Base-by-base conservation (phyloP, 2,888 invertebrate species). In the Stramonita haemastoma region DNA sequence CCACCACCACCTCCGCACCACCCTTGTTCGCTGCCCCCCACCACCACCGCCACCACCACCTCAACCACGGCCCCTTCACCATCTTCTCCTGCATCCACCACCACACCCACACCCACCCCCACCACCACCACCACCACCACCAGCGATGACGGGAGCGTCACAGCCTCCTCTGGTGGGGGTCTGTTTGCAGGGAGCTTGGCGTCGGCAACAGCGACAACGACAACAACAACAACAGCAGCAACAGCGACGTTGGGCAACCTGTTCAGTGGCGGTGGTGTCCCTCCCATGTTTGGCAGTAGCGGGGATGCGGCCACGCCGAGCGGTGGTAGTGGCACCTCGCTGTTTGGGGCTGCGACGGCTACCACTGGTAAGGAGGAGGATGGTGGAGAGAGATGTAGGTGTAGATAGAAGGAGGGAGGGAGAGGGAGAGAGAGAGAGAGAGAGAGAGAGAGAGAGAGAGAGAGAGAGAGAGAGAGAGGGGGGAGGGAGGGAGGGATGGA, bases 281-380 rank as follows among this genome's bases (percentile, higher is more conserved):
- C 73, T n/a, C 73, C 73, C n/a, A 26, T 73, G 73, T 73, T 73
- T 73, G 73, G 73, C 8, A n/a, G 73, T n/a, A 73, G n/a, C n/a
- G 73, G n/a, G 1, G n/a, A 11, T n/a, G n/a, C n/a, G 8, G 26
- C 11, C n/a, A n/a, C 73, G 29, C 73, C 73, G 13, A 13, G 26
- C n/a, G 73, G 73, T 26, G 73, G 73, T 29, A n/a, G n/a, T n/a
- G n/a, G n/a, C n/a, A 73, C 36, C 0, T 79, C 56, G 8, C 22
- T 36, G 29, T 87, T 79, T 79, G 87, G 87, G 70, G 13, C 87
- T 73, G 26, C 87, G 13, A 17, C 70, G 70, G 70, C 70, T 22
- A 34, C 73, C n/a, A 0, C 85, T 17, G n/a, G 56, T n/a, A 57
- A 56, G 19, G 56, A n/a, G 2, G 26, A 46, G 2, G 46, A 8